Percentiles rank a stretch among this genome's conserved stretches.
Evolutionary conservation across 92 coral and sea anemone genomes (phyloP).

Genomic region (Galaxea fascicularis): DNA sequence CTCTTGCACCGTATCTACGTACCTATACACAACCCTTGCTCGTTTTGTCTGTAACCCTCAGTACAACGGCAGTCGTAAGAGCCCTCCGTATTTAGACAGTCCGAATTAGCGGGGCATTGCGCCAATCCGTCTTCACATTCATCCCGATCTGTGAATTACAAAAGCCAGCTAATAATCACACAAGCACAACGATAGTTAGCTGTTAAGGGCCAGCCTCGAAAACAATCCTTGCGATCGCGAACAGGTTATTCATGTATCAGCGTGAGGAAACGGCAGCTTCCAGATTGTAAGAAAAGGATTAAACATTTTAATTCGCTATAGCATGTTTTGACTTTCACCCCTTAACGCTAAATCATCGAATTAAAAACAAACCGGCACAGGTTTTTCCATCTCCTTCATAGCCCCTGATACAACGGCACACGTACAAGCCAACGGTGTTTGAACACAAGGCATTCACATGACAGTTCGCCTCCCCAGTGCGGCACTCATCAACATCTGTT

Average conservation of each 20-base stretch:
- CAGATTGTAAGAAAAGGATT: too few relatives aligned
- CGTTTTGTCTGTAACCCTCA: constrained; percentile 69
- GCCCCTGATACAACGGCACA: constrained; percentile 72
- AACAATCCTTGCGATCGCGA: too few relatives aligned
- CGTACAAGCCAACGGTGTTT: constrained; percentile 73
- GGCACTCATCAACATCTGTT: constrained; percentile 78
- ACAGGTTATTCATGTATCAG: too few relatives aligned
- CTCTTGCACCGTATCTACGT: neutral
- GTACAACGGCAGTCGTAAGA: constrained; percentile 72
- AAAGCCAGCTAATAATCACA: too few relatives aligned
- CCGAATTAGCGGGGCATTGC: constrained; percentile 41
- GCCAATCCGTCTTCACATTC: constrained; percentile 55
- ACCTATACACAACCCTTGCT: constrained; percentile 73
- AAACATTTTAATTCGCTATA: too few relatives aligned
- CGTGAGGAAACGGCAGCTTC: too few relatives aligned
- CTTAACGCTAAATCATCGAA: too few relatives aligned
- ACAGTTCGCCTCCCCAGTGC: constrained; percentile 59
- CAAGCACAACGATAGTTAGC: too few relatives aligned
- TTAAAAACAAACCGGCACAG: constrained; percentile 56
- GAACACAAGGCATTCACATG: constrained; percentile 75
- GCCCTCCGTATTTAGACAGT: constrained; percentile 52
- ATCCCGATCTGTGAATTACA: constrained; percentile 14
- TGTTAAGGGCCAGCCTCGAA: too few relatives aligned
- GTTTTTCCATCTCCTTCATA: constrained; percentile 81
- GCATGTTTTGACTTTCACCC: neutral